Base-by-base conservation (phyloP, 2,113 vertebrate genomes). In the Bubo bubo region DNA sequence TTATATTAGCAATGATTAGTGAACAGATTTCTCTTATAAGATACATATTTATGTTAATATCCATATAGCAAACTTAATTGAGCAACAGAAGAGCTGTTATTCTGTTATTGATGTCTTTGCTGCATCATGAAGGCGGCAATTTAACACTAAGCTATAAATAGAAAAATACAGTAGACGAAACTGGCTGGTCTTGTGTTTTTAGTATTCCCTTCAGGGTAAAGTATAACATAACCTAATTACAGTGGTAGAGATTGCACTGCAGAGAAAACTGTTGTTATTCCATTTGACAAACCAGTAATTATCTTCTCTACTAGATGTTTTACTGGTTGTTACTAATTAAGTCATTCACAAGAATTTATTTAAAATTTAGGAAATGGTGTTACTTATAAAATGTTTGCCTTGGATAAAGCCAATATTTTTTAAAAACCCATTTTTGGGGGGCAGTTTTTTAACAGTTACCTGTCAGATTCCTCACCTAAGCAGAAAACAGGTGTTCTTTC, bases 271-370 rank as follows among this genome's bases (percentile, higher is more conserved):
- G 41, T 97, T 98, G 96, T 97, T 98, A 97, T 97, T 98, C 96
- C 86, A 97, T 98, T 97, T 98, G 96, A 98, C 92, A 98, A 97
- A 98, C 86, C 98, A 98, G 95, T 98, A 98, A 98, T 98, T 98
- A 98, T 94, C 79, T 98, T 98, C 94, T 96, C 91, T 93, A 93
- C 80, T 96, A 89, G 93, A 96, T 96, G 50, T 95, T 98, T 97
- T 96, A 94, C 80, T 97, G 76, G 86, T 92, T 97, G 55, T 75
- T 95, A 89, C 93, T 98, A 97, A 98, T 98, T 97, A 98, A 98
- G 90, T 80, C 17, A 97, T 96, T 43, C 18, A 85, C 19, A 89
- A 56, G 12, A 97, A 96, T 91, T 96, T 97, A 96, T 96, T 98
- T 97, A 95, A 95, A 98, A 96, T 81, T 96, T 94, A 95, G 81